phyloP scores from a whole-genome alignment of 2,888 invertebrate species.

The Trissolcus brochymenae region DNA sequence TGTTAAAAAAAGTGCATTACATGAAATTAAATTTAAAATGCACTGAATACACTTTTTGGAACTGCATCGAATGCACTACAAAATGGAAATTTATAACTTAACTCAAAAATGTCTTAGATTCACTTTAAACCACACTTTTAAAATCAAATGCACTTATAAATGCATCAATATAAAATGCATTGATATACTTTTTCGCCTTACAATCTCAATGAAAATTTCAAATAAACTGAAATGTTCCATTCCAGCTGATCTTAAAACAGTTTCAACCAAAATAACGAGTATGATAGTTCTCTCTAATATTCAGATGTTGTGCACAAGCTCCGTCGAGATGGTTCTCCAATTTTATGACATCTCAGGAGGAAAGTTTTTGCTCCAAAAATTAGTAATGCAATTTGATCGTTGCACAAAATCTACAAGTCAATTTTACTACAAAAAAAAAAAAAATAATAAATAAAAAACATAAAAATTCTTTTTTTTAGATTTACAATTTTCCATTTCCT shows the following conservation, averaged over 20 bases:
- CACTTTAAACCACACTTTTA: no score
- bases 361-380: constrained; percentile 84
- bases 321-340: constrained; percentile 86
- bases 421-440: no score
- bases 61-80: no score
- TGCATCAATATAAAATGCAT: no score
- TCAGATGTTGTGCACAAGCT: constrained; percentile 85
- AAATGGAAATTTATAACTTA: no score
- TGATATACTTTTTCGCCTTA: no score
- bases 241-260: constrained; percentile 80
- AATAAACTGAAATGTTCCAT: constrained; percentile 2
- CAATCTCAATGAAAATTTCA: no score
- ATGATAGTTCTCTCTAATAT: constrained; percentile 86
- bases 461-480: constrained; percentile 55
- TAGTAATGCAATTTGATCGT: constrained; percentile 70
- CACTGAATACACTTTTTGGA: no score
- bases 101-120: no score
- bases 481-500: constrained; percentile 82
- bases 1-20: no score
- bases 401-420: not conserved
- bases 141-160: no score
- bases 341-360: constrained; percentile 88
- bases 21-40: no score
- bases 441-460: not conserved
- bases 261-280: constrained; percentile 85